Evolutionary conservation across 1,140 invertebrate genomes (phyloP), one percentile per base, ranked within the genome.

Genomic region (Pararge aegeria): DNA sequence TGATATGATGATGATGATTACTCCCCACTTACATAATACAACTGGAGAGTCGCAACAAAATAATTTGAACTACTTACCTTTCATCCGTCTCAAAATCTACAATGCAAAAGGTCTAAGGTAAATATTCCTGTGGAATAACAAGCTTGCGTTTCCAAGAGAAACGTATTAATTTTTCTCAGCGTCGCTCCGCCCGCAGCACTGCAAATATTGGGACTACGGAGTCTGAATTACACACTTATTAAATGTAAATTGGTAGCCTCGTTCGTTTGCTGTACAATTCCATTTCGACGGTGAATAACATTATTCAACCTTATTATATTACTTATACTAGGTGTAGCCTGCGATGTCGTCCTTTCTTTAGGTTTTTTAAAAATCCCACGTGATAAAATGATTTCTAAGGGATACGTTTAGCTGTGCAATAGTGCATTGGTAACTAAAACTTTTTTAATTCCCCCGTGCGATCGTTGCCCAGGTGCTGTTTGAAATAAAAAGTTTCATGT

Each of bases 191-290:
- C 42, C 42, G 42, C 42, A 46, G 42, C 42, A 19, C 19, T 46
- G 42, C 16, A 46, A 20, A 46, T 20, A 46, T n/a, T 19, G 42
- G 1, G 19, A 20, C 42, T 46, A 20, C 42, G 42, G 16, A 46
- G 42, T 42, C 42, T 46, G 42, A 46, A 46, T 46, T 20, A 46
- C 42, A 16, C 42, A 46, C 42, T 46, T 46, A 46, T 46, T 46
- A 46, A 46, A 46, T 46, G 42, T 12, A 46, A 46, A 46, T 46
- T 46, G 42, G 42, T 46, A 9, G 42, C 42, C 18, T 7, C 42
- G n/a, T 40, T 40, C 38, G 42, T 46, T 46, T 46, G 19, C 42
- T 2, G 42, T 46, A 46, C 16, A 46, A 20, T 46, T 46, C 42
- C 42, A 46, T 21, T 46, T 46, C 42, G 18, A 20, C 19, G 42